Evolutionary conservation across 2,113 vertebrate genomes (phyloP).

Genomic region (Synodontis membranacea): DNA sequence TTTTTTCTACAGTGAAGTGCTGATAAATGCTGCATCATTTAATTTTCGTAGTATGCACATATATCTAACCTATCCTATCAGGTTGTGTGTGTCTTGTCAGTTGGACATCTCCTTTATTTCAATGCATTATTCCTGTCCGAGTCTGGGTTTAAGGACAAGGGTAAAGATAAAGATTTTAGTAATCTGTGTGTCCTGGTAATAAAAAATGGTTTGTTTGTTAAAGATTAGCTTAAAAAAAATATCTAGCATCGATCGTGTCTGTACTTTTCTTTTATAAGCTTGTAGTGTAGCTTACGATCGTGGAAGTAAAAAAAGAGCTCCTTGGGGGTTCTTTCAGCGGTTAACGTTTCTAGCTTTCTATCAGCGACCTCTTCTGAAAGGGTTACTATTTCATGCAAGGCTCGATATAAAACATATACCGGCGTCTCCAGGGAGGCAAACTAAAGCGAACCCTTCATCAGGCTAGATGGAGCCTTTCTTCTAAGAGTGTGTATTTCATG

Average conservation of each 20-base stretch:
- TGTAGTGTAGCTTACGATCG: not conserved
- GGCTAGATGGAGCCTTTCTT: not conserved
- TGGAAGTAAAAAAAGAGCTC: not conserved
- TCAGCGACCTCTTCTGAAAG: no score
- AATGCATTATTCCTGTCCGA: no score
- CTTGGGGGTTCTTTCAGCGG: not conserved
- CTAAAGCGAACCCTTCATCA: not conserved
- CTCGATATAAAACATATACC: not conserved
- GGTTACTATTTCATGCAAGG: not conserved
- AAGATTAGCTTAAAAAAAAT: not conserved
- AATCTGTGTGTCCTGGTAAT: no score
- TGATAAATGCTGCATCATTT: not conserved
- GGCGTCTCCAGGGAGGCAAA: not conserved
- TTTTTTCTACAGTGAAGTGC: not conserved
- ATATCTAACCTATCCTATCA: not conserved
- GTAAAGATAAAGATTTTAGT: no score
- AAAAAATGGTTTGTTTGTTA: not conserved
- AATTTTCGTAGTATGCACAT: not conserved
- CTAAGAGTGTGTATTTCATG: not conserved
- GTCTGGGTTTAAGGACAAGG: not conserved
- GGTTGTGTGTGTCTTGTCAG: not conserved
- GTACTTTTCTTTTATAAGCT: not conserved
- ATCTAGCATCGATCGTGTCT: not conserved
- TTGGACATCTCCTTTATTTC: not conserved
- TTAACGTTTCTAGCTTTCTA: not conserved